A percentile compares a stretch with the other conserved stretches of the same genome.
Conservation (phyloP, 2,888 invertebrate species). For the Ophraella communa region DNA sequence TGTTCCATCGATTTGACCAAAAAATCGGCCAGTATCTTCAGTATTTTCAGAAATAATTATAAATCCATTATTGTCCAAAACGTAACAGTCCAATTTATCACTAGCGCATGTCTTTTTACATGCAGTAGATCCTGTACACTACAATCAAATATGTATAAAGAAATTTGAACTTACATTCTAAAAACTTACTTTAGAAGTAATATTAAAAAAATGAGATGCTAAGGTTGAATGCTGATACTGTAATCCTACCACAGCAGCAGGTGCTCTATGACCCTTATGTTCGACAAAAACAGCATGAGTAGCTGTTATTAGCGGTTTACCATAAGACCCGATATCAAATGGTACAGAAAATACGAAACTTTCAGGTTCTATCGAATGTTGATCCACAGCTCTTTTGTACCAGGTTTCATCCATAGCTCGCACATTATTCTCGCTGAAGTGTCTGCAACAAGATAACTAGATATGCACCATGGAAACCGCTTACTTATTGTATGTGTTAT, state of each 20-base stretch:
- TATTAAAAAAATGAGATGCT: constrained; percentile 75
- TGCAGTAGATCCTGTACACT: constrained; percentile 74
- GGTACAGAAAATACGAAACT: constrained; percentile 92
- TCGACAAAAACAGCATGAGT: constrained; percentile 90
- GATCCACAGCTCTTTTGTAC: constrained; percentile 91
- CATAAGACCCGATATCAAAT: constrained; percentile 68
- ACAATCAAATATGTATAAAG: constrained; percentile 49
- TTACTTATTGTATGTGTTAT: too few relatives aligned
- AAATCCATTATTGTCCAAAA: constrained; percentile 94
- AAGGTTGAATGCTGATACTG: constrained; percentile 86
- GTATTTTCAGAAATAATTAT: constrained; percentile 88
- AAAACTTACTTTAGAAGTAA: constrained; percentile 79
- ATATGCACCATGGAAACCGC: too few relatives aligned
- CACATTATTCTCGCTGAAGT: constrained; percentile 81
- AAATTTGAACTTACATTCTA: not conserved
- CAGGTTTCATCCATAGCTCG: constrained; percentile 87
- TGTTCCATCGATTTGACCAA: constrained; percentile 92
- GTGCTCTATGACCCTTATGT: constrained; percentile 81
- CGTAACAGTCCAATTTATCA: constrained; percentile 88
- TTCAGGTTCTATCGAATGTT: constrained; percentile 83
- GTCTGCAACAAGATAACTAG: constrained; percentile 63
- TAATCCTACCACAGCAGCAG: constrained; percentile 90
- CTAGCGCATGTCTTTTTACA: constrained; percentile 88
- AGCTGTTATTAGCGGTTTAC: constrained; percentile 79
- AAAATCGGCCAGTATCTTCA: constrained; percentile 89